Evolutionary conservation across 2,888 invertebrate genomes (phyloP).

Genomic region (Therioaphis trifolii): DNA sequence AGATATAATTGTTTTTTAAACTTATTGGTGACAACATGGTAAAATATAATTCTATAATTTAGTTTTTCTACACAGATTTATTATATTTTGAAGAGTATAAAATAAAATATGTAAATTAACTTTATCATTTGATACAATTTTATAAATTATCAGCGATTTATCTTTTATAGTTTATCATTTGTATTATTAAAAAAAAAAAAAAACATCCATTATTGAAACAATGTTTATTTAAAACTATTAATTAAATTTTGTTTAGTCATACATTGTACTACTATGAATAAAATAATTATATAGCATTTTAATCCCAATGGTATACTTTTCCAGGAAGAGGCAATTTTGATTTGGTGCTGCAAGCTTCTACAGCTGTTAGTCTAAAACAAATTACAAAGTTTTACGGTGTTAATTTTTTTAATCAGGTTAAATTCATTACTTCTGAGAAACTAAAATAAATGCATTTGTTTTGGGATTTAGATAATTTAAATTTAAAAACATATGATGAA

Average conservation of each 20-base stretch:
- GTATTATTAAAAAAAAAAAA: neutral
- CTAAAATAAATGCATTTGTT: neutral
- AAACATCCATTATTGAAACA: neutral
- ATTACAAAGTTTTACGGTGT: neutral
- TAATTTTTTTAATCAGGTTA: too few relatives aligned
- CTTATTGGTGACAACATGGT: too few relatives aligned
- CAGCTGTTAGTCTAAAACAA: slow-evolving; percentile 66
- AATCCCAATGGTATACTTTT: slow-evolving; percentile 73
- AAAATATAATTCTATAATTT: too few relatives aligned
- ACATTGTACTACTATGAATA: slow-evolving; percentile 8
- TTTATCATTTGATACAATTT: too few relatives aligned
- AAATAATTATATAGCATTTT: slow-evolving; percentile 64
- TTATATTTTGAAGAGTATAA: too few relatives aligned
- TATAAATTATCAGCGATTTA: too few relatives aligned
- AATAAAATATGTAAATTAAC: too few relatives aligned
- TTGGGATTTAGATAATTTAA: neutral
- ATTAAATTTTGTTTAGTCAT: slow-evolving; percentile 7
- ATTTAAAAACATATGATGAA: too few relatives aligned
- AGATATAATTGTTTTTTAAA: too few relatives aligned
- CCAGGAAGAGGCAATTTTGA: slow-evolving; percentile 73
- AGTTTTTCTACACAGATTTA: too few relatives aligned
- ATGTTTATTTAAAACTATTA: neutral
- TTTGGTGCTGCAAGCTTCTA: slow-evolving; percentile 68
- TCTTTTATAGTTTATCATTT: neutral
- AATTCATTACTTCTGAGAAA: too few relatives aligned